Percentiles rank a stretch among this genome's conserved stretches.
Evolutionary conservation across 2,113 vertebrate genomes (phyloP).

Genomic region (Pluvianellus socialis): DNA sequence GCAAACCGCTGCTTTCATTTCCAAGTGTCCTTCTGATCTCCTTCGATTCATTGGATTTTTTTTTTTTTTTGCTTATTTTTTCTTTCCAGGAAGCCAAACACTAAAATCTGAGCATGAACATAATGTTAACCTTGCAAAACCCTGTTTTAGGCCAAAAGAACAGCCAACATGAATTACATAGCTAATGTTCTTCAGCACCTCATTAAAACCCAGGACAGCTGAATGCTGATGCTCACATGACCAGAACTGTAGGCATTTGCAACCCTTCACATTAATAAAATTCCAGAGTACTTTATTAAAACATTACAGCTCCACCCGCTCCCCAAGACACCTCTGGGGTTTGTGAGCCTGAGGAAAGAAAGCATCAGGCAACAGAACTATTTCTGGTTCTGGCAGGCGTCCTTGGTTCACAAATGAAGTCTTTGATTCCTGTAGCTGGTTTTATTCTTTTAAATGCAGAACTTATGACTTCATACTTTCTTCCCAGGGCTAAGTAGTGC

Average conservation of each 20-base stretch:
- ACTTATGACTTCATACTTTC: conserved; percentile 25
- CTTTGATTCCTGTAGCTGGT: conserved; percentile 26
- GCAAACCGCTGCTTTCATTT: not conserved
- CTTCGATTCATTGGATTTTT: not conserved
- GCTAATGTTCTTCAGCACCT: not conserved
- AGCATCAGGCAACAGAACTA: not conserved
- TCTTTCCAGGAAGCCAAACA: not conserved
- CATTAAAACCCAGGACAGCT: conserved; percentile 11
- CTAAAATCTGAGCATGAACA: not conserved
- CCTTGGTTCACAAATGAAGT: not conserved
- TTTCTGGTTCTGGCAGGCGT: not conserved
- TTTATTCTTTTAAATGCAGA: conserved; percentile 1
- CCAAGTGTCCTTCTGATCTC: not conserved
- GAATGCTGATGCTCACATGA: conserved; percentile 1
- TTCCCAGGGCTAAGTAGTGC: not conserved
- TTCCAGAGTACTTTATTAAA: conserved; percentile 14
- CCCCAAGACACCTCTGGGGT: not conserved
- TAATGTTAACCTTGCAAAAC: not conserved
- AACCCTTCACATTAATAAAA: conserved; percentile 14
- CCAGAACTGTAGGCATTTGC: not conserved
- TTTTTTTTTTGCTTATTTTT: not conserved
- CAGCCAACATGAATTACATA: not conserved
- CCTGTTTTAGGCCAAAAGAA: not conserved
- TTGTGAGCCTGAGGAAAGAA: conserved; percentile 2
- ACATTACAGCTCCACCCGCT: not conserved